Conservation (phyloP, 1,140 invertebrate genomes). For the Cardiocondyla obscurior region DNA sequence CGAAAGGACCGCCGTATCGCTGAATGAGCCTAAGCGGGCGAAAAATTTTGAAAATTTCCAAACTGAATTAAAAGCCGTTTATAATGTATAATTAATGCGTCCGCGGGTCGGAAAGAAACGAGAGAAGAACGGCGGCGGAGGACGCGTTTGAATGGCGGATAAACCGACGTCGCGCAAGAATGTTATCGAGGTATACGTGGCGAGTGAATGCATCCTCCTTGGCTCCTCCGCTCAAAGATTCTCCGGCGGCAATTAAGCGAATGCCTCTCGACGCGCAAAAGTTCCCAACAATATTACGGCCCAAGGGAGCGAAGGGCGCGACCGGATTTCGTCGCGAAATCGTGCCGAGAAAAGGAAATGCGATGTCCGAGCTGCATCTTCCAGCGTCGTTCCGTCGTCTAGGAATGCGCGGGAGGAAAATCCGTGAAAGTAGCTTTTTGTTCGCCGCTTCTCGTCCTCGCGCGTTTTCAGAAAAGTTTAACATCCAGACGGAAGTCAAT, state of each 20-base stretch:
- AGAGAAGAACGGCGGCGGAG: background rate
- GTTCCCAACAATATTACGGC: slow-evolving; percentile 28
- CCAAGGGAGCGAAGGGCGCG: slow-evolving; percentile 38
- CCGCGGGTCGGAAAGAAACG: background rate
- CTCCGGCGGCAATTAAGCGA: slow-evolving; percentile 53
- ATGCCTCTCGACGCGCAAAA: slow-evolving; percentile 47
- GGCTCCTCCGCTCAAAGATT: background rate
- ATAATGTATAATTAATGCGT: slow-evolving; percentile 31
- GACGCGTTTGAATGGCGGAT: slow-evolving; percentile 22
- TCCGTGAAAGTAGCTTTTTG: slow-evolving; percentile 34
- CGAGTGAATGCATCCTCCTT: background rate
- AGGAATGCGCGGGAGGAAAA: slow-evolving; percentile 2
- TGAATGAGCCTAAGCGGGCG: slow-evolving; percentile 1
- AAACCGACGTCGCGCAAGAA: slow-evolving; percentile 16
- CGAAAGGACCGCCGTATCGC: background rate
- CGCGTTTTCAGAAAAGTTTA: slow-evolving; percentile 59
- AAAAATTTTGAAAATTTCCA: slow-evolving; percentile 26
- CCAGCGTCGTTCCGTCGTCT: background rate
- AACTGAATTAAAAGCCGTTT: slow-evolving; percentile 22
- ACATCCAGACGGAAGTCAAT: slow-evolving; percentile 61
- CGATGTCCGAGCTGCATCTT: slow-evolving; percentile 52
- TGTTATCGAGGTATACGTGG: slow-evolving; percentile 27
- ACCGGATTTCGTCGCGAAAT: slow-evolving; percentile 38
- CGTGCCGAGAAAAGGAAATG: slow-evolving; percentile 29
- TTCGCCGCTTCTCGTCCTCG: slow-evolving; percentile 38